phyloP scores from a whole-genome alignment of 2,888 invertebrate species.

The Monopis laevigella region DNA sequence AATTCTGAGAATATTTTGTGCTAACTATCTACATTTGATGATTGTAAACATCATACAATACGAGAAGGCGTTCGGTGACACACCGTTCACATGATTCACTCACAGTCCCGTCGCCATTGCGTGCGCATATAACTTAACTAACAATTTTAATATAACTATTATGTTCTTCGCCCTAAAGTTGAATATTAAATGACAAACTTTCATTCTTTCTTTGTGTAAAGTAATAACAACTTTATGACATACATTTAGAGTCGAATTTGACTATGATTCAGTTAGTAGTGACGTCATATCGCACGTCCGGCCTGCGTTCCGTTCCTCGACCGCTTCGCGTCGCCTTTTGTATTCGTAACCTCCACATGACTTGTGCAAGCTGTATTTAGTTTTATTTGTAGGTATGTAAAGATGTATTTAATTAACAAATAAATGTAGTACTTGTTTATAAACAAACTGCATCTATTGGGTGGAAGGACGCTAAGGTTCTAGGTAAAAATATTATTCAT shows the following conservation, averaged over 20 bases:
- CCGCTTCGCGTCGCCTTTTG: conserved; percentile 46
- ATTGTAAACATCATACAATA: neutral
- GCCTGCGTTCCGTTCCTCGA: conserved; percentile 41
- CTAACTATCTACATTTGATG: too few species aligned
- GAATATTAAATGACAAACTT: neutral
- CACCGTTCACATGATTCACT: conserved; percentile 53
- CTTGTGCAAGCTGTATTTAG: too few species aligned
- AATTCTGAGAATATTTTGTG: too few species aligned
- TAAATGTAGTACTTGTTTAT: too few species aligned
- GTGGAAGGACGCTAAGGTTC: too few species aligned
- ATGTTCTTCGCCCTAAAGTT: too few species aligned
- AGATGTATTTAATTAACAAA: too few species aligned
- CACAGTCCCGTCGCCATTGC: conserved; percentile 37
- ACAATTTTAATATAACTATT: too few species aligned
- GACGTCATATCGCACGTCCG: conserved; percentile 2
- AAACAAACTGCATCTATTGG: too few species aligned
- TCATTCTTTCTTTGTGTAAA: too few species aligned
- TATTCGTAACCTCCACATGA: conserved; percentile 50
- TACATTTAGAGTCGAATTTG: neutral
- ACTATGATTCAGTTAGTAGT: neutral
- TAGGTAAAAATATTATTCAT: neutral
- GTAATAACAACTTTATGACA: too few species aligned
- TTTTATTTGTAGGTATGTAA: too few species aligned
- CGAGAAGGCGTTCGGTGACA: conserved; percentile 33
- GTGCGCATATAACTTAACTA: conserved; percentile 42